Evolutionary conservation across 2,113 vertebrate species (phyloP), one percentile per base, ranked within the genome.

Genomic region (Neomonachus schauinslandi): DNA sequence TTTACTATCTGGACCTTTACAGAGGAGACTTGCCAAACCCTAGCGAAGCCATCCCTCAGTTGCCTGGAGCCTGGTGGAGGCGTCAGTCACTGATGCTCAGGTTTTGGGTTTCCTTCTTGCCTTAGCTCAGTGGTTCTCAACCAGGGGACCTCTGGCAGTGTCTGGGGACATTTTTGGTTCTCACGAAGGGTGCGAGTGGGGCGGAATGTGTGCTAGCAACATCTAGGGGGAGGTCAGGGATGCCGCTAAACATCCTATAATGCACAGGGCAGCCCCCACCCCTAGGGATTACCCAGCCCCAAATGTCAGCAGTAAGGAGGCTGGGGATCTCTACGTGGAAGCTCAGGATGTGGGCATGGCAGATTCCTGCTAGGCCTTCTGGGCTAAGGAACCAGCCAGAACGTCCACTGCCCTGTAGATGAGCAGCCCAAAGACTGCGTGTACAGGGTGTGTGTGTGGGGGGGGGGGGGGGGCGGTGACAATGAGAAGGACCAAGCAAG

Each of bases 81-180:
- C 57, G 39, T 9, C 24, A 13, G 46, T 81, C 42, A 31, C 85
- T 2, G 53, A 49, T 19, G 26, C 22, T 55, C 16, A 16, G 53
- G n/a, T 2, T 21, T 72, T 18, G 19, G 72, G n/a, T 33, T 76
- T 57, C 81, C 76, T 39, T 79, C 63, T 13, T 51, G 71, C 67
- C 61, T 92, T 83, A 53, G n/a, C 28, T 91, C 46, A 33, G 28
- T 79, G 87, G 36, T 79, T 89, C 31, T 95, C 28, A 46, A 55
- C 39, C 4, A 69, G 63, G 65, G 53, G 67, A 26, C 46, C 28
- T 36, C 49, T 14, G 46, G 81, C 5, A 26, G 59, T 19, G 36
- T 81, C 87, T 28, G 28, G 63, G 67, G 77, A 86, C 39, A 22
- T 26, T 51, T 90, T 42, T 46, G 46, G 42, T 77, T n/a, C 46